phyloP scores from a whole-genome alignment of 2,797 vertebrate species.

The Phataginus tricuspis region DNA sequence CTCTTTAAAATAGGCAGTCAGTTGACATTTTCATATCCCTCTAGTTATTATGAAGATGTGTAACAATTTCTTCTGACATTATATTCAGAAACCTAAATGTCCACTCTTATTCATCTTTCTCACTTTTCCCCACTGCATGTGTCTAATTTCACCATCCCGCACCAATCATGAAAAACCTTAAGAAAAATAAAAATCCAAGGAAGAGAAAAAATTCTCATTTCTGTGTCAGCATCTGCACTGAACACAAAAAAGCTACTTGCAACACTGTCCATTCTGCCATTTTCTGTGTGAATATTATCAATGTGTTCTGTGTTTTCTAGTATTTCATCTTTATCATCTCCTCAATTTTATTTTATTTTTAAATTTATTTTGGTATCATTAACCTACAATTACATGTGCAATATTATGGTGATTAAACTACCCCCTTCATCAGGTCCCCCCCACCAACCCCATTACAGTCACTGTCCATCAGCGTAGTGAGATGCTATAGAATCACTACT shows the following conservation, averaged over 20 bases:
- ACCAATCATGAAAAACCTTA: neutral
- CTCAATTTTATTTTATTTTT: too few species aligned
- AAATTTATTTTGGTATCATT: too few species aligned
- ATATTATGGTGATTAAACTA: too few species aligned
- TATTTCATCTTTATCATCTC: neutral
- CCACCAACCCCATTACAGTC: too few species aligned
- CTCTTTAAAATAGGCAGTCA: neutral
- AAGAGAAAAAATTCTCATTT: neutral
- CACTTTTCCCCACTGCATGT: neutral
- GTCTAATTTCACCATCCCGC: neutral
- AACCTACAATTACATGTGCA: too few species aligned
- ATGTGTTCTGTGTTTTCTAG: neutral
- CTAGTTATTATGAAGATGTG: neutral
- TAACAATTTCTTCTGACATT: constrained; percentile 10
- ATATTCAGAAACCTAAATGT: constrained; percentile 9
- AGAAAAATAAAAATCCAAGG: neutral
- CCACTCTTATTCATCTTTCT: neutral
- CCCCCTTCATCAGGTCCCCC: too few species aligned
- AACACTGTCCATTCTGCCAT: neutral
- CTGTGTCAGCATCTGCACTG: neutral
- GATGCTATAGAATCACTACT: too few species aligned
- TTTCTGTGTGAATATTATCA: neutral
- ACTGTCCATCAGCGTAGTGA: too few species aligned
- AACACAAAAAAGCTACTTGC: neutral
- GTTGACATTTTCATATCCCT: neutral